A percentile compares a stretch with the other conserved stretches of the same genome.
These are phyloP conservation scores for Colistium nudipinnis DNA, from an alignment of 2,113 vertebrate species.

Conservation along the genomic window DNA sequence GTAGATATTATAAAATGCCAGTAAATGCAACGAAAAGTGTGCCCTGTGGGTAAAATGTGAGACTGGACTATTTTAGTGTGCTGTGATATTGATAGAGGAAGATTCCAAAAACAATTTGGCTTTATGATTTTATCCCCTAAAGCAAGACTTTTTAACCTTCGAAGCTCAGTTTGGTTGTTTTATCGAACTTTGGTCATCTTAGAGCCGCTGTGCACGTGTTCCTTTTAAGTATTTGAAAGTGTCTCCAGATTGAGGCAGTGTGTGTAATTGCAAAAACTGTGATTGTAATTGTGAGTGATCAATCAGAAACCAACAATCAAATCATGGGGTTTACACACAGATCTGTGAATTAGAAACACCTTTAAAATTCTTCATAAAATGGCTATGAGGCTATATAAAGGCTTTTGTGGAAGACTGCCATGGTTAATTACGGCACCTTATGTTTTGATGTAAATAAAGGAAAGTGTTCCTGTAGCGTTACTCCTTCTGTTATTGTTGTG, in stretches of 20 bases:
- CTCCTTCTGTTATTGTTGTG: constrained; percentile 25
- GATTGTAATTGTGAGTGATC: neutral
- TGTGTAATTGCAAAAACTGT: neutral
- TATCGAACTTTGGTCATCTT: too few species aligned
- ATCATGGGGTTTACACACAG: neutral
- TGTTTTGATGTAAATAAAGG: constrained; percentile 49
- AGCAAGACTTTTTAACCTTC: neutral
- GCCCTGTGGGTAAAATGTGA: neutral
- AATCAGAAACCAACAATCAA: neutral
- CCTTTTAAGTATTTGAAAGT: too few species aligned
- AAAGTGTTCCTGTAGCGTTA: constrained; percentile 37
- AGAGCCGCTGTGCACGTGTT: too few species aligned
- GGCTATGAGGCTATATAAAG: too few species aligned
- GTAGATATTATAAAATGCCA: neutral
- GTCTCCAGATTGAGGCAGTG: too few species aligned
- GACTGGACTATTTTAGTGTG: neutral
- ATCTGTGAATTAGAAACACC: neutral
- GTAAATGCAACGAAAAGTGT: neutral
- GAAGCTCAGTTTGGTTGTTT: neutral
- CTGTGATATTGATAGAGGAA: neutral
- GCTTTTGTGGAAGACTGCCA: neutral
- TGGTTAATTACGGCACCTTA: constrained; percentile 23
- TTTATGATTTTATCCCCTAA: neutral
- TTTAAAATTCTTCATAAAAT: neutral
- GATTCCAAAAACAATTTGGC: neutral